phyloP scores from a whole-genome alignment of 2,797 vertebrate genomes.

The Malacoraja senta region DNA sequence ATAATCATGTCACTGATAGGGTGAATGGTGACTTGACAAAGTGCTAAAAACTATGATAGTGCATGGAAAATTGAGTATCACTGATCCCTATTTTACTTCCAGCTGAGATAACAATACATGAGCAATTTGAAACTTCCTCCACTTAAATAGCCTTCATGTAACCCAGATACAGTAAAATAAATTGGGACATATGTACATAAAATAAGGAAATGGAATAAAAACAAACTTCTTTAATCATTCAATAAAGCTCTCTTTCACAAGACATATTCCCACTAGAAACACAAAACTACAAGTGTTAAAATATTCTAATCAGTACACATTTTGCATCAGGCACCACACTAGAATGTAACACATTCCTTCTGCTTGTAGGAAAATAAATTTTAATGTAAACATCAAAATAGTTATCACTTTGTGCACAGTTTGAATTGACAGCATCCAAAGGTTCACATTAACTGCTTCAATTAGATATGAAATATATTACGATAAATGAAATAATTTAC shows the following conservation, averaged over 20 bases:
- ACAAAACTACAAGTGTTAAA: neutral
- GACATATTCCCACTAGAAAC: conserved; percentile 2
- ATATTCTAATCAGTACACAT: conserved; percentile 26
- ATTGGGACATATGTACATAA: neutral
- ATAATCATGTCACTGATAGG: neutral
- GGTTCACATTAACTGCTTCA: neutral
- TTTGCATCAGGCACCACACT: neutral
- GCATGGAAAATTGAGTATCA: neutral
- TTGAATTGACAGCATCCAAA: conserved; percentile 6
- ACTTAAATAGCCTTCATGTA: neutral
- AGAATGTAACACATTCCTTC: neutral
- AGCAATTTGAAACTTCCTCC: neutral
- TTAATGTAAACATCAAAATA: conserved; percentile 23
- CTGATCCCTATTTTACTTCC: neutral
- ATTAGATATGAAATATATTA: conserved; percentile 5
- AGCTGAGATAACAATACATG: neutral
- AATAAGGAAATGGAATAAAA: neutral
- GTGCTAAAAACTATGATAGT: neutral
- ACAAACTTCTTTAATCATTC: neutral
- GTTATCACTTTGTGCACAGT: conserved; percentile 4
- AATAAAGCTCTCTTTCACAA: neutral
- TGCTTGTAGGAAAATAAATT: conserved; percentile 34
- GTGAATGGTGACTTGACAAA: neutral
- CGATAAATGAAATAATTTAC: neutral
- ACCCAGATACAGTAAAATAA: neutral